Evolutionary conservation across 2,113 vertebrate genomes (phyloP).

Genomic region (Pardalotus punctatus): DNA sequence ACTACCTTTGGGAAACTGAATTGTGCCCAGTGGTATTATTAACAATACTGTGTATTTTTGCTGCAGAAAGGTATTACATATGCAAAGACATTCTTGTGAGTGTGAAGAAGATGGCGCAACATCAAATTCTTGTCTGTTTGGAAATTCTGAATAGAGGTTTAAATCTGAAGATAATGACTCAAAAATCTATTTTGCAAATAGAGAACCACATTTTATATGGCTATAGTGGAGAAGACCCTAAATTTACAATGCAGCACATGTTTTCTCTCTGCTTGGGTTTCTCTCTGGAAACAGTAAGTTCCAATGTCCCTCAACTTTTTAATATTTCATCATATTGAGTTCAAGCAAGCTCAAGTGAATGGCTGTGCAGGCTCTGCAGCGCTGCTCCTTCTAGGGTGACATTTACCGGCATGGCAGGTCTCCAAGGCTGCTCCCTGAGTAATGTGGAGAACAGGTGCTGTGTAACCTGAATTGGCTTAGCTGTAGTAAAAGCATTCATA

Average conservation of each 20-base stretch:
- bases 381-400: background rate
- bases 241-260: background rate
- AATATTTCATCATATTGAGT: background rate
- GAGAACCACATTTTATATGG: background rate
- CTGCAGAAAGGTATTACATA: background rate
- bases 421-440: background rate
- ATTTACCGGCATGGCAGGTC: background rate
- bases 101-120: fast-evolving
- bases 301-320: background rate
- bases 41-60: background rate
- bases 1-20: background rate
- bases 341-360: background rate
- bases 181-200: background rate
- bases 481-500: background rate
- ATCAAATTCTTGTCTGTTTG: background rate
- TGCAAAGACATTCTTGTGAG: background rate
- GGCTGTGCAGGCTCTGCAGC: background rate
- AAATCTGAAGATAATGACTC: background rate
- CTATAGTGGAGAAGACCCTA: background rate
- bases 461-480: background rate
- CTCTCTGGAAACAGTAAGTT: background rate
- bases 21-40: background rate
- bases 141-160: background rate
- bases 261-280: background rate
- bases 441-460: background rate